Evolutionary conservation across 2,797 vertebrate genomes (phyloP).

Genomic region (Alectoris magna): DNA sequence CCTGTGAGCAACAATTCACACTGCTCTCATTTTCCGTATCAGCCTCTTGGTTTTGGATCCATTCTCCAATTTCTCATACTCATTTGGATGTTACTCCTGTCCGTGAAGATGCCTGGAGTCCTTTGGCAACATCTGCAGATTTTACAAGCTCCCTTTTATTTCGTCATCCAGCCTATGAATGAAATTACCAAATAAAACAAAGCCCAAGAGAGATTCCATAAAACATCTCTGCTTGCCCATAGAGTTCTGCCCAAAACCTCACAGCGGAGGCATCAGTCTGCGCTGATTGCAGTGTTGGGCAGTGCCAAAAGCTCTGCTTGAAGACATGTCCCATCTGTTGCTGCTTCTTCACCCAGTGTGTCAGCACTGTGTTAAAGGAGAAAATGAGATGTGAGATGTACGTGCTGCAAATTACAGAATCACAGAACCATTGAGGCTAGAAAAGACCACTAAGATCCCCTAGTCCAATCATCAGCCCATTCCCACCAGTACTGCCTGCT

Average conservation of each 20-base stretch:
- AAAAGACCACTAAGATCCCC: no score
- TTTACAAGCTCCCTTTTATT: neutral
- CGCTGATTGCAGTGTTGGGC: neutral
- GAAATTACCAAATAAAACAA: neutral
- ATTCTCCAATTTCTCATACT: neutral
- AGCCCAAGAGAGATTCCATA: neutral
- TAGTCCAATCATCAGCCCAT: no score
- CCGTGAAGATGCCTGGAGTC: neutral
- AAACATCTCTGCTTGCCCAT: neutral
- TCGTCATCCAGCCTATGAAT: neutral
- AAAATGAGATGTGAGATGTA: neutral
- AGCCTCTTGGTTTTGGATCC: neutral
- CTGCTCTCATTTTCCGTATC: neutral
- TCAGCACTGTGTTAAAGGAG: neutral
- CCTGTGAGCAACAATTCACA: neutral
- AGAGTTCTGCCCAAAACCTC: neutral
- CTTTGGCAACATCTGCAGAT: neutral
- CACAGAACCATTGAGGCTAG: no score
- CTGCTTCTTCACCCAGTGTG: neutral
- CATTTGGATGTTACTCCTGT: neutral
- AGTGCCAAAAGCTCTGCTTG: neutral
- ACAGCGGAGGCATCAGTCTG: fast-evolving
- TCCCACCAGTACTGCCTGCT: no score
- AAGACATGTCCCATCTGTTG: neutral
- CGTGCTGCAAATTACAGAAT: neutral